Conservation (phyloP, 2,113 vertebrate genomes). For the Charina bottae region DNA sequence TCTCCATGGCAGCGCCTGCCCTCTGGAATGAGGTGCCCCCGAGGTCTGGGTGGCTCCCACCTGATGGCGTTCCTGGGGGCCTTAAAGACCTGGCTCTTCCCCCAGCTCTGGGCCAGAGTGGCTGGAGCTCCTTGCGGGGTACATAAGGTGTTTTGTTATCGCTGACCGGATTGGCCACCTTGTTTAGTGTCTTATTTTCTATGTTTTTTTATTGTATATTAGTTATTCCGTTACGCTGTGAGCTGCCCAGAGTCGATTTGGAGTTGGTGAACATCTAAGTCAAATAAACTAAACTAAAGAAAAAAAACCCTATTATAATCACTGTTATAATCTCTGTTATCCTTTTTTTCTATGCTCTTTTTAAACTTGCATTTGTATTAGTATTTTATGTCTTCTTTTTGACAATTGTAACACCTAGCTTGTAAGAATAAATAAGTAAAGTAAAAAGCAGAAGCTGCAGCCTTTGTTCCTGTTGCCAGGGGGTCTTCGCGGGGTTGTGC, state of each 20-base stretch:
- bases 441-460: background rate
- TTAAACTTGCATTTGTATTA: background rate
- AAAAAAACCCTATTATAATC: background rate
- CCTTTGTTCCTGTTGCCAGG: background rate
- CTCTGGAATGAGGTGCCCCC: no score
- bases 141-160: no score
- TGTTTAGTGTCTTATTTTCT: no score
- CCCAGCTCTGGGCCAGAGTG: no score
- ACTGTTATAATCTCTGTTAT: background rate
- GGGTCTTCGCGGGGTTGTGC: background rate
- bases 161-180: no score
- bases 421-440: background rate
- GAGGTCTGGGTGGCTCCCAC: no score
- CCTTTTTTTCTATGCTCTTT: background rate
- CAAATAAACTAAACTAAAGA: background rate
- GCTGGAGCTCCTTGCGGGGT: no score
- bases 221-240: background rate
- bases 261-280: background rate
- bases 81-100: no score
- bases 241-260: background rate
- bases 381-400: background rate
- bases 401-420: background rate
- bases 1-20: no score
- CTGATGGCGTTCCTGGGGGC: no score
- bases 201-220: no score